A percentile compares a stretch with the other conserved stretches of the same genome.
These are phyloP conservation scores for Dolichallabes microphthalmus DNA, from an alignment of 2,113 vertebrate species.

Conservation along the genomic window DNA sequence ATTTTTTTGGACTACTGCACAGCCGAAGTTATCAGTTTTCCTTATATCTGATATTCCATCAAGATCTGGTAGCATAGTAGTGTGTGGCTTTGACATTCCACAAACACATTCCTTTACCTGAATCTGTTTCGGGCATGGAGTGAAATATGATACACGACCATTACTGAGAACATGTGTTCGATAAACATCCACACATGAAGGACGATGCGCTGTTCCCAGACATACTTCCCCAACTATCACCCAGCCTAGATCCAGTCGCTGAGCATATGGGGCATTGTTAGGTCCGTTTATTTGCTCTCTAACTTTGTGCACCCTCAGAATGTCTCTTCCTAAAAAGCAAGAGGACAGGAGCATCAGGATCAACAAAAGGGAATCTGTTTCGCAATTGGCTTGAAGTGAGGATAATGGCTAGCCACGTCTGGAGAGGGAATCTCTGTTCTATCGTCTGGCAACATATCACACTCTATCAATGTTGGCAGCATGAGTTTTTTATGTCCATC, in stretches of 20 bases:
- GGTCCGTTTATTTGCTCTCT: slow-evolving; percentile 34
- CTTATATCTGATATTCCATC: too few relatives aligned
- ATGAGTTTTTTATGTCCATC: background rate
- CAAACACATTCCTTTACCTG: background rate
- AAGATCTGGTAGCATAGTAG: too few relatives aligned
- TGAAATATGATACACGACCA: background rate
- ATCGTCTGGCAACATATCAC: slow-evolving; percentile 38
- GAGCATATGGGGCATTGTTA: background rate
- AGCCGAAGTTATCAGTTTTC: too few relatives aligned
- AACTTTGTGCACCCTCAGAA: slow-evolving; percentile 27
- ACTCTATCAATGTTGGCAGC: slow-evolving; percentile 21
- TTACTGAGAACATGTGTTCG: background rate
- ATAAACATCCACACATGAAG: background rate
- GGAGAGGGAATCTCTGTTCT: slow-evolving; percentile 36
- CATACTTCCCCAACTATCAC: slow-evolving; percentile 22
- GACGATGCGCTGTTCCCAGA: background rate
- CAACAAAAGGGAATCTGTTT: slow-evolving; percentile 7
- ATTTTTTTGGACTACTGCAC: too few relatives aligned
- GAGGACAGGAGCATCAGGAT: slow-evolving; percentile 12
- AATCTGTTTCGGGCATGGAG: slow-evolving; percentile 2
- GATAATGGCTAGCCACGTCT: slow-evolving; percentile 3
- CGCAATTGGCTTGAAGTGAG: background rate
- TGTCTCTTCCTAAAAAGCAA: slow-evolving; percentile 34
- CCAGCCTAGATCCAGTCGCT: slow-evolving; percentile 7
- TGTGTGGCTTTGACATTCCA: too few relatives aligned